Evolutionary conservation across 2,113 vertebrate species (phyloP), one percentile per base, ranked within the genome.

Genomic region (Callospermophilus lateralis): DNA sequence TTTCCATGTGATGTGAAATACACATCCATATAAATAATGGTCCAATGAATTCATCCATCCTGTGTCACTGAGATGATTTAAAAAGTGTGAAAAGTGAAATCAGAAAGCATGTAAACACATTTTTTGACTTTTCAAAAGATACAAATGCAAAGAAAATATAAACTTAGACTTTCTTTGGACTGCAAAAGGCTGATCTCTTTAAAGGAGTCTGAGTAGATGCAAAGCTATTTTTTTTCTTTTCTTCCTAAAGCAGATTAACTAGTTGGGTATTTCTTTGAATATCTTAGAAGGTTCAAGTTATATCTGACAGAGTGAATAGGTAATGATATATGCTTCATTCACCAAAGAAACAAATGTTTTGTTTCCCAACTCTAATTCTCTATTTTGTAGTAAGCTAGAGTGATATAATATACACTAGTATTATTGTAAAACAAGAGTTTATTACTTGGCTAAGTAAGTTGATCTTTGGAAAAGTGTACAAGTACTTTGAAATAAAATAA

Each of bases 381-480:
- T 98, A 96, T 98, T 98, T 98, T 98, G 98, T 97, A 98, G 98
- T 98, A 98, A 98, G 96, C 98, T 98, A 90, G 96, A 97, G 89
- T 97, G 97, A 98, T 98, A 98, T 98, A 98, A 98, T 98, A 98
- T 98, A 98, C 97, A 97, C 97, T 89, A 96, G 97, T 97, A 98
- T 98, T 98, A 98, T 99, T 99, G 98, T 99, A 99, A 99, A 98
- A 99, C 98, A 99, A 99, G 98, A 98, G 97, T 98, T 99, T 99
- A 98, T 99, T 99, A 99, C 98, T 98, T 98, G 98, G 98, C 98
- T 98, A 99, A 98, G 99, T 99, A 99, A 99, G 97, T 34, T 98
- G 99, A 99, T 99, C 99, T 99, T 98, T 99, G 98, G 98, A 99
- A 98, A 99, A 99, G 99, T 98, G 99, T 98, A 99, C 98, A 99